phyloP scores from a whole-genome alignment of 2,888 invertebrate species.

The Calliscelio sp. region DNA sequence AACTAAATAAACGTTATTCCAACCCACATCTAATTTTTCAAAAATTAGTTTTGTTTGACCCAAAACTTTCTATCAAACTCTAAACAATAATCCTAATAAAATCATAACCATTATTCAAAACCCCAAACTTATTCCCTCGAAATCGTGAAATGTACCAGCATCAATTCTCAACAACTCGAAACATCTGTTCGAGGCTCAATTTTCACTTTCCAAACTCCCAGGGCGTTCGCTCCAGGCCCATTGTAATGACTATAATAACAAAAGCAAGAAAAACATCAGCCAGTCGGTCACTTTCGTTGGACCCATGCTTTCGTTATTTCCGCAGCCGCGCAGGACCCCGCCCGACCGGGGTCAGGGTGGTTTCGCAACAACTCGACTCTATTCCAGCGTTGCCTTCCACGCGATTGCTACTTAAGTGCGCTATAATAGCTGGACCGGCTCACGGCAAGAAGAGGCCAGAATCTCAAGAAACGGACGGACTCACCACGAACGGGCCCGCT shows the following conservation, averaged over 20 bases:
- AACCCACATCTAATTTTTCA: too few relatives aligned
- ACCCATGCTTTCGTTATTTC: slow-evolving; percentile 37
- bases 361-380: slow-evolving; percentile 77
- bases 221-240: neutral
- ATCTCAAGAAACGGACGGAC: slow-evolving; percentile 81
- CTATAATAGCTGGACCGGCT: slow-evolving; percentile 77
- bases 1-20: too few relatives aligned
- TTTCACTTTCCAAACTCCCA: slow-evolving; percentile 44
- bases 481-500: slow-evolving; percentile 74
- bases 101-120: too few relatives aligned
- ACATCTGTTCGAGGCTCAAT: slow-evolving; percentile 35
- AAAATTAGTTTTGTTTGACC: too few relatives aligned
- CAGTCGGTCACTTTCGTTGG: slow-evolving; percentile 56
- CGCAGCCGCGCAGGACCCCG: slow-evolving; percentile 69
- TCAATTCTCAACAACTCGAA: too few relatives aligned
- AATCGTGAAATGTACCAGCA: too few relatives aligned
- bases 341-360: slow-evolving; percentile 78
- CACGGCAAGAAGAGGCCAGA: slow-evolving; percentile 79
- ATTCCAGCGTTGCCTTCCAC: slow-evolving; percentile 73
- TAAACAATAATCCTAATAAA: too few relatives aligned
- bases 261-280: slow-evolving; percentile 4
- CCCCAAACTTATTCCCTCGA: too few relatives aligned
- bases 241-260: slow-evolving; percentile 24
- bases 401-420: slow-evolving; percentile 83
- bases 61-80: too few relatives aligned